Evolutionary conservation across 2,888 invertebrate genomes (phyloP).

Genomic region (Tipula confusa): DNA sequence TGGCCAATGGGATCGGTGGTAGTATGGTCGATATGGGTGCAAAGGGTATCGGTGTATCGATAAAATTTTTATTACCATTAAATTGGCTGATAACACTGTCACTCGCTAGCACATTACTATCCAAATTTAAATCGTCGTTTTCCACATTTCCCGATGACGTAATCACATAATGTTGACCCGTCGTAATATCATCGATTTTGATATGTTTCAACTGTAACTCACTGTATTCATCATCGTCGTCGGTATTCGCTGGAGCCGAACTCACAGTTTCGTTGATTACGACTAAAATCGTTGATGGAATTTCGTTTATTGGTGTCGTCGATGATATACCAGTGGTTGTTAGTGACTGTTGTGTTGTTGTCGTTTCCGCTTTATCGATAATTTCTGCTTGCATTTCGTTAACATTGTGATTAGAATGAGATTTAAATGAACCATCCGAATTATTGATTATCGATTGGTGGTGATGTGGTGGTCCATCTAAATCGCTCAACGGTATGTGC

Average conservation of each 20-base stretch:
- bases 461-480: background rate
- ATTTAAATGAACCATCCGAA: background rate
- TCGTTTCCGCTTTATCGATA: too few species aligned
- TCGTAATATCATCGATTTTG: slow-evolving; percentile 36
- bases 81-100: slow-evolving; percentile 36
- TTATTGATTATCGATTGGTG: background rate
- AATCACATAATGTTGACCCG: slow-evolving; percentile 37
- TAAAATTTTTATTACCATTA: background rate
- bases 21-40: background rate
- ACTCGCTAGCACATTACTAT: slow-evolving; percentile 35
- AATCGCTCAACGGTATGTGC: slow-evolving; percentile 32
- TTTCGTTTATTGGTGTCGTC: background rate
- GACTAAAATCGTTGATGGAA: background rate
- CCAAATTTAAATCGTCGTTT: slow-evolving; percentile 26
- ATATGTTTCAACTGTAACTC: background rate
- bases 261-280: slow-evolving; percentile 32
- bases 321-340: background rate
- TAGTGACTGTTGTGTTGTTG: background rate
- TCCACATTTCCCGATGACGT: slow-evolving; percentile 37
- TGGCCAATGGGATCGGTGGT: slow-evolving; percentile 36
- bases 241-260: background rate
- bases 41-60: background rate
- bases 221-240: background rate
- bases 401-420: background rate
- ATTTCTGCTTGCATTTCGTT: background rate